Percentiles rank a stretch among this genome's conserved stretches.
These are phyloP conservation scores for Ammodytes marinus DNA, from an alignment of 2,113 vertebrate genomes.

Conservation along the genomic window DNA sequence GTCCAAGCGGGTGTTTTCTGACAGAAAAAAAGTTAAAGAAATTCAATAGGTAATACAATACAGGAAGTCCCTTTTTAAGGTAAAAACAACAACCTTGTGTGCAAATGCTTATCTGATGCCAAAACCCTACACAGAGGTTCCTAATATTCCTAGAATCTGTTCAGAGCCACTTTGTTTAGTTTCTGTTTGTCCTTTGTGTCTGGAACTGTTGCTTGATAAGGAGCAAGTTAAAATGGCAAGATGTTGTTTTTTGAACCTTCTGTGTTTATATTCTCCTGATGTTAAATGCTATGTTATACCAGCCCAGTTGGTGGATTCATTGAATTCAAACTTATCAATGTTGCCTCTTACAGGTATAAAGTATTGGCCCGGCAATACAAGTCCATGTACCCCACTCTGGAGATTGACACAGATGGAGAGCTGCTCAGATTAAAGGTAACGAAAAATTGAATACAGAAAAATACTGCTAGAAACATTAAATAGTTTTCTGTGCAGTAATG, in stretches of 20 bases:
- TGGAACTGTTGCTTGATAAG: not conserved
- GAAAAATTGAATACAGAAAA: not conserved
- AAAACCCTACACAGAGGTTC: no score
- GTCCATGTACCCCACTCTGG: slow-evolving; percentile 94
- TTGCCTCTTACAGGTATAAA: slow-evolving; percentile 89
- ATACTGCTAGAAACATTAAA: not conserved
- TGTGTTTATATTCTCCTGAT: not conserved
- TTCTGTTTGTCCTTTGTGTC: not conserved
- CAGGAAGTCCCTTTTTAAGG: no score
- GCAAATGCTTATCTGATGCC: no score
- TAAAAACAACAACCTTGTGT: no score
- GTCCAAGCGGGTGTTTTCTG: no score
- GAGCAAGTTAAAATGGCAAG: not conserved
- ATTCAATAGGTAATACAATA: no score
- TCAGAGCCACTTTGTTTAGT: not conserved
- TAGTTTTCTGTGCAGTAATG: not conserved
- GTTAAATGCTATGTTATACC: no score
- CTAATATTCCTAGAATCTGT: no score
- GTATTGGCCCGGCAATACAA: slow-evolving; percentile 95
- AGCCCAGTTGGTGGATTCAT: not conserved
- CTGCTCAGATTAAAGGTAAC: slow-evolving; percentile 92
- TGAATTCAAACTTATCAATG: not conserved
- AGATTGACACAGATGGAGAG: slow-evolving; percentile 95
- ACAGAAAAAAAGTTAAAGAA: no score
- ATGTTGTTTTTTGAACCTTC: not conserved